Conservation (phyloP, 1,140 invertebrate species). For the fruit fly (Drosophila melanogaster) region Release_6_plus_ISO1_MT NT_033777.3:12407501-12408000, state of each 20-base stretch:
- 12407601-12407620: conserved; percentile 88
- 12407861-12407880: conserved; percentile 90
- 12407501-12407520: conserved; percentile 89
- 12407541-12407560: conserved; percentile 86
- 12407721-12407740: conserved; percentile 89
- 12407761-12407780: conserved; percentile 86
- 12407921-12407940: conserved; percentile 85
- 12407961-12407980: conserved; percentile 78
- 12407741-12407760: conserved; percentile 91
- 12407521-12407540: conserved; percentile 89
- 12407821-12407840: conserved; percentile 90
- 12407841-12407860: conserved; percentile 91
- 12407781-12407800: conserved; percentile 87
- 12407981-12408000: conserved; percentile 84
- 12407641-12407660: conserved; percentile 91
- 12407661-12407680: conserved; percentile 88
- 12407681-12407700: conserved; percentile 88
- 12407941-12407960: conserved; percentile 76
- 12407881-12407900: conserved; percentile 90
- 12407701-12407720: conserved; percentile 88
- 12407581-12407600: conserved; percentile 87
- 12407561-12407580: conserved; percentile 83
- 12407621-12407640: conserved; percentile 88
- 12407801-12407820: conserved; percentile 89
- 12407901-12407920: conserved; percentile 88